A percentile compares a stretch with the other conserved stretches of the same genome.
These are phyloP conservation scores for Altica lythri DNA, from an alignment of 2,888 invertebrate genomes.

Conservation along the genomic window DNA sequence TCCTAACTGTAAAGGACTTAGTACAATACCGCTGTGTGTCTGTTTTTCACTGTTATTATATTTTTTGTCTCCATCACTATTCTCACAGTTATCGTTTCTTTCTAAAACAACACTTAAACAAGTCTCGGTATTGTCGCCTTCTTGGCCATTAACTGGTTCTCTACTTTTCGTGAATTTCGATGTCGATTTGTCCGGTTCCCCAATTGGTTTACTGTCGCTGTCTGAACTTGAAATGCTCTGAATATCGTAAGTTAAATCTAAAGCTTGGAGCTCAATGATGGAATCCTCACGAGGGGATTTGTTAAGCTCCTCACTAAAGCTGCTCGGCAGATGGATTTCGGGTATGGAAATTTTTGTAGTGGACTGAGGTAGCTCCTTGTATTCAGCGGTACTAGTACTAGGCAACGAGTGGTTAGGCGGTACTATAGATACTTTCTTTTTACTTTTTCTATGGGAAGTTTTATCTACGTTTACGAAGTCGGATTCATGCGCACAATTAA, in stretches of 20 bases:
- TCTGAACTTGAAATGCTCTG: slow-evolving; percentile 53
- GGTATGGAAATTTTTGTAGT: slow-evolving; percentile 41
- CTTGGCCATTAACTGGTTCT: slow-evolving; percentile 48
- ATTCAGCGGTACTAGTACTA: slow-evolving; percentile 54
- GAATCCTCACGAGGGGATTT: slow-evolving; percentile 52
- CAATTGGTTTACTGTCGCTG: slow-evolving; percentile 42
- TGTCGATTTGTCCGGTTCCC: slow-evolving; percentile 39
- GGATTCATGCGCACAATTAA: slow-evolving; percentile 43
- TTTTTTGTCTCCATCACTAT: slow-evolving; percentile 35
- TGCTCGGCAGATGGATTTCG: slow-evolving; percentile 47
- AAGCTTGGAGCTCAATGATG: slow-evolving; percentile 56
- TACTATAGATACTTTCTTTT: slow-evolving; percentile 56
- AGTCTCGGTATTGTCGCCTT: slow-evolving; percentile 58
- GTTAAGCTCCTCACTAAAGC: slow-evolving; percentile 40
- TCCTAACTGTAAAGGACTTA: slow-evolving; percentile 68
- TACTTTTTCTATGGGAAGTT: slow-evolving; percentile 44
- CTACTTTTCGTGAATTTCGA: slow-evolving; percentile 51
- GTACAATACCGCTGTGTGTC: slow-evolving; percentile 64
- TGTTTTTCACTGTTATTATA: slow-evolving; percentile 43
- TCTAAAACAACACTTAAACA: slow-evolving; percentile 58
- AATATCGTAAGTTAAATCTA: slow-evolving; percentile 51
- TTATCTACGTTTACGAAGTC: slow-evolving; percentile 50
- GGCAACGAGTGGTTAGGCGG: slow-evolving; percentile 54
- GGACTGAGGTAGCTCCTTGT: slow-evolving; percentile 49
- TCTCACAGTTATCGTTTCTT: slow-evolving; percentile 47